Evolutionary conservation across 1,140 invertebrate genomes (phyloP), one percentile per base, ranked within the genome.

Genomic region (Papilio glaucus): DNA sequence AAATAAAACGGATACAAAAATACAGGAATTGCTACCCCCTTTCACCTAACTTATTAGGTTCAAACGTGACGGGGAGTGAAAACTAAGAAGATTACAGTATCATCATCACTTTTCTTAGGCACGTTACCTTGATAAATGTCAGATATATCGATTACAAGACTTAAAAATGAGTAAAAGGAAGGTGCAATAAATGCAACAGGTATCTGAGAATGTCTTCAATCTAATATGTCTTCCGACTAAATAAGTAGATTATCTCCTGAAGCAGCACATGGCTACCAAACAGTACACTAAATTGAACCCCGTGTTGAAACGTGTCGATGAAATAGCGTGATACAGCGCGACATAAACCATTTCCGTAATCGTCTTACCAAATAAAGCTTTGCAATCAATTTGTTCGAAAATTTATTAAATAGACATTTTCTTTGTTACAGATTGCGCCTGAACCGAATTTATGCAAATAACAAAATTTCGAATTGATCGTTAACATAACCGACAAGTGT

Each of bases 401-500:
- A 57, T 24, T 12, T 24, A 57, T 57, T 24, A 26, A 57, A 12
- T 10, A 53, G 24, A 26, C 1, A 15, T 18, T 62, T 62, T 62
- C n/a, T 62, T 62, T 62, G 60, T 62, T 62, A 26, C 60, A 62
- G 60, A 37, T 62, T 10, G 13, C 15, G 26, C n/a, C 8, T 62
- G 9, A 37, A 62, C 7, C 1, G 15, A 29, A 26, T 37, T 61
- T 62, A 13, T 62, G 26, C 1, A 29, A 18, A 37, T 62, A 61
- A 62, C 6, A 62, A 37, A 21, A 29, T 33, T 15, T 1, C n/a
- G 7, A 5, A 1, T 37, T 15, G 33, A 37, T n/a, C 60, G 26
- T 62, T 26, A n/a, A 37, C 29, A 37, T 8, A 4, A 15, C 37
- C 12, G n/a, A 57, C 10, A 12, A 57, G 2, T 57, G 49, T 21